These are phyloP conservation scores for Microtus oregoni DNA, from an alignment of 2,113 vertebrate genomes.

Conservation along the genomic window DNA sequence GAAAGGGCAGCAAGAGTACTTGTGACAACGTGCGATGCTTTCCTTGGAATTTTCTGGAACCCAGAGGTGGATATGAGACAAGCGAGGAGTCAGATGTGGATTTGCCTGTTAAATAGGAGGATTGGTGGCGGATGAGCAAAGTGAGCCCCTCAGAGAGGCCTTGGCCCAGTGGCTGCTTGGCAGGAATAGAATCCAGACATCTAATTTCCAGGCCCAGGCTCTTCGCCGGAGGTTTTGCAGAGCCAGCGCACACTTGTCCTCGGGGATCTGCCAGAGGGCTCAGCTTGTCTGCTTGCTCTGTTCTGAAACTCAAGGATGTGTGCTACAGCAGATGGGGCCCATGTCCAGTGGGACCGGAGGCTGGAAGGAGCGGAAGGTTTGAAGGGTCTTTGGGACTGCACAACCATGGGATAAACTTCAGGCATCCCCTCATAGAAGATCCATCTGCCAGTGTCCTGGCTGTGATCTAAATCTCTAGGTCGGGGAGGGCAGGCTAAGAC, in stretches of 20 bases:
- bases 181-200: not conserved
- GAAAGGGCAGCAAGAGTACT: not conserved
- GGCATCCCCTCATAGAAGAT: slow-evolving; percentile 8
- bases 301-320: slow-evolving; percentile 71
- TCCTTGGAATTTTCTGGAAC: slow-evolving; percentile 9
- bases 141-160: not conserved
- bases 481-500: not conserved
- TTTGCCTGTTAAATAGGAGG: not conserved
- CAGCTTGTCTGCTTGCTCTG: slow-evolving; percentile 69
- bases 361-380: slow-evolving; percentile 54
- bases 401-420: slow-evolving; percentile 56
- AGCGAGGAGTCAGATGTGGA: not conserved
- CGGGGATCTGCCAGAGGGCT: slow-evolving; percentile 71
- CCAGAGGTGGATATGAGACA: not conserved
- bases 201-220: not conserved
- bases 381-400: slow-evolving; percentile 20
- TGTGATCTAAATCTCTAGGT: slow-evolving; percentile 61
- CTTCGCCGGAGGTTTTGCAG: fast-evolving
- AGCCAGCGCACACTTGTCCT: not conserved
- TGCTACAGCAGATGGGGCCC: slow-evolving; percentile 52
- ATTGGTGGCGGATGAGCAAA: fast-evolving
- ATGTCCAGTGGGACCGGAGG: slow-evolving; percentile 62
- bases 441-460: slow-evolving; percentile 17
- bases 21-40: not conserved
- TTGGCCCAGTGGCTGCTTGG: not conserved